Percentiles rank a stretch among this genome's conserved stretches.
Conservation (phyloP, 2,888 invertebrate species). For the Podabrus alpinus region DNA sequence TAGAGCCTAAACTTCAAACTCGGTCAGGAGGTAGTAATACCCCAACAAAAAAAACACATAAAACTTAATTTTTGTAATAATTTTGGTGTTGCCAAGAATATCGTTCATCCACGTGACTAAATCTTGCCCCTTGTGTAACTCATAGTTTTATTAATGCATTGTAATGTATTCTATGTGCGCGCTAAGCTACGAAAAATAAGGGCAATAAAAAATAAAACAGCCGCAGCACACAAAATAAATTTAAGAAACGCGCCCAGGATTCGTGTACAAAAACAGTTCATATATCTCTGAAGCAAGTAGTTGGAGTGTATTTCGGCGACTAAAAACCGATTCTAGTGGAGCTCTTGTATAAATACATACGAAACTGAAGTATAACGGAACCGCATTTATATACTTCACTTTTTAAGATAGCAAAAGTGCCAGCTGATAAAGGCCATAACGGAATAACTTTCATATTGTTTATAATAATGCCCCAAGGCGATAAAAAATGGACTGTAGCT, state of each 20-base stretch:
- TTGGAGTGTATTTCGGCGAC: constrained; percentile 41
- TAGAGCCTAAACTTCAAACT: not conserved
- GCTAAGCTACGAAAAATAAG: constrained; percentile 38
- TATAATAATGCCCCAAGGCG: constrained; percentile 33
- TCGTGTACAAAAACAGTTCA: constrained; percentile 45
- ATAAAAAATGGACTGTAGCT: constrained; percentile 25
- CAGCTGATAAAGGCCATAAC: constrained; percentile 39
- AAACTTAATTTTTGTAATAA: no score
- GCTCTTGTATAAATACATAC: constrained; percentile 49
- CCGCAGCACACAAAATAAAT: constrained; percentile 38
- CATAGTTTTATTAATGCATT: constrained; percentile 33
- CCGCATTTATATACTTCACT: constrained; percentile 33
- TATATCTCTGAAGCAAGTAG: constrained; percentile 44
- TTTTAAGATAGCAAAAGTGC: constrained; percentile 5
- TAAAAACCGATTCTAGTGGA: constrained; percentile 39
- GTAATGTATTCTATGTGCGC: constrained; percentile 40
- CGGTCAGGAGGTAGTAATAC: no score
- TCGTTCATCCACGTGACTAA: constrained; percentile 8
- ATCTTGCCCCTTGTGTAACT: constrained; percentile 33
- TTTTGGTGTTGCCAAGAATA: not conserved
- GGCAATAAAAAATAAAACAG: constrained; percentile 39
- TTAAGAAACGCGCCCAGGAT: constrained; percentile 36
- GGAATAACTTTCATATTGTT: constrained; percentile 43
- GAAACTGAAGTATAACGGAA: constrained; percentile 46
- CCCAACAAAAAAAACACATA: no score